Conservation (phyloP, 2,888 invertebrate species). For the Patella caerulea region DNA sequence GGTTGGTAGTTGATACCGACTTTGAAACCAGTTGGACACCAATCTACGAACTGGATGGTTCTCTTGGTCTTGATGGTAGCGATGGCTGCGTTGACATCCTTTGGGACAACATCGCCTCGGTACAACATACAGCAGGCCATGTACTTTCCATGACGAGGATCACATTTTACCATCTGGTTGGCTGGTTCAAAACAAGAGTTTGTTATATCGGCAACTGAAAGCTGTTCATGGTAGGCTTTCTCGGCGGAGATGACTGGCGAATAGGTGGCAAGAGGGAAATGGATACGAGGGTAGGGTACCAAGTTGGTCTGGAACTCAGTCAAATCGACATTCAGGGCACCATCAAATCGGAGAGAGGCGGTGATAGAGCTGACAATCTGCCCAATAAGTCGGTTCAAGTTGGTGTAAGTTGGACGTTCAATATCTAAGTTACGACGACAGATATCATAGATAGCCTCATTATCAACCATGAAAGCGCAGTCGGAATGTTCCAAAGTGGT, state of each 20-base stretch:
- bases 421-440: conserved; percentile 3
- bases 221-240: conserved; percentile 6
- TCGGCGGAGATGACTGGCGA: neutral
- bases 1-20: conserved; percentile 10
- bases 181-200: neutral
- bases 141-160: conserved; percentile 5
- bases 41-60: neutral
- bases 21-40: conserved; percentile 9
- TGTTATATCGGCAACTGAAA: neutral
- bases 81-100: neutral
- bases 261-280: neutral
- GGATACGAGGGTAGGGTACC: neutral
- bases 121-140: conserved; percentile 9
- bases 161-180: conserved; percentile 8
- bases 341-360: conserved; percentile 3
- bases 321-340: neutral
- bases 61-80: conserved; percentile 9
- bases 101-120: conserved; percentile 3
- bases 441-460: neutral
- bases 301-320: conserved; percentile 5
- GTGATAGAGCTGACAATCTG: conserved; percentile 1
- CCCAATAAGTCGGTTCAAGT: neutral
- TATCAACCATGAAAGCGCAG: conserved; percentile 3
- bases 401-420: neutral
- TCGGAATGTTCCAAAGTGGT: conserved; percentile 1